Evolutionary conservation across 1,140 invertebrate species (phyloP).

Genomic region (Brachionus rubens): DNA sequence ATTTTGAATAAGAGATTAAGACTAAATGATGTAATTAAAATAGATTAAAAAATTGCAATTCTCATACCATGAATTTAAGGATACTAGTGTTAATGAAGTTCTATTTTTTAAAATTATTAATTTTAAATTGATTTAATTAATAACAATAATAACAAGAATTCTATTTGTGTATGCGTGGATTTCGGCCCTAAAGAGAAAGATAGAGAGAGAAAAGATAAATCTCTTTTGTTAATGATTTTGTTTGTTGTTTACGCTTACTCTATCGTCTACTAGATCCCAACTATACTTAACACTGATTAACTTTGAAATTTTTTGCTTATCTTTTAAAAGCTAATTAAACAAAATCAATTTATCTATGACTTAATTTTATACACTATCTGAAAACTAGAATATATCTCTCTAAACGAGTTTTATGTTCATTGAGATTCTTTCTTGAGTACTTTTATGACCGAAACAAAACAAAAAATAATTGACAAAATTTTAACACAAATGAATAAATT

Average conservation of each 20-base stretch:
- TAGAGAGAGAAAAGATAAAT: conserved; percentile 20
- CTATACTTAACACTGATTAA: conserved; percentile 28
- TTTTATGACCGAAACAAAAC: too few species aligned
- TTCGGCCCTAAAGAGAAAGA: too few species aligned
- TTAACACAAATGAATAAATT: too few species aligned
- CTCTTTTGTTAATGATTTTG: too few species aligned
- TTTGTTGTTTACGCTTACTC: conserved; percentile 22
- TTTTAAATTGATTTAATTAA: conserved; percentile 41
- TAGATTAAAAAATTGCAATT: background rate
- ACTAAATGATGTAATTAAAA: conserved; percentile 38
- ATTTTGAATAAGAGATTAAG: conserved; percentile 41
- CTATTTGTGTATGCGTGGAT: too few species aligned
- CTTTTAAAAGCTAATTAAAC: conserved; percentile 30
- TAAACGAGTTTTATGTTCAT: too few species aligned
- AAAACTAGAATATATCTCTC: background rate
- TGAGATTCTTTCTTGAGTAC: background rate
- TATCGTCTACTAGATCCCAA: too few species aligned
- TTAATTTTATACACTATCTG: background rate
- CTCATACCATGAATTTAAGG: background rate
- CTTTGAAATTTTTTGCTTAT: conserved; percentile 14
- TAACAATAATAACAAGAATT: background rate
- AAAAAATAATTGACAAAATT: too few species aligned
- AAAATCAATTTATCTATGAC: conserved; percentile 35
- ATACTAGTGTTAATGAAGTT: conserved; percentile 24
- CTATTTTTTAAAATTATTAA: conserved; percentile 36